Percentiles rank a stretch among this genome's conserved stretches.
These are phyloP conservation scores for Morone saxatilis DNA, from an alignment of 2,113 vertebrate species.

Conservation along the genomic window DNA sequence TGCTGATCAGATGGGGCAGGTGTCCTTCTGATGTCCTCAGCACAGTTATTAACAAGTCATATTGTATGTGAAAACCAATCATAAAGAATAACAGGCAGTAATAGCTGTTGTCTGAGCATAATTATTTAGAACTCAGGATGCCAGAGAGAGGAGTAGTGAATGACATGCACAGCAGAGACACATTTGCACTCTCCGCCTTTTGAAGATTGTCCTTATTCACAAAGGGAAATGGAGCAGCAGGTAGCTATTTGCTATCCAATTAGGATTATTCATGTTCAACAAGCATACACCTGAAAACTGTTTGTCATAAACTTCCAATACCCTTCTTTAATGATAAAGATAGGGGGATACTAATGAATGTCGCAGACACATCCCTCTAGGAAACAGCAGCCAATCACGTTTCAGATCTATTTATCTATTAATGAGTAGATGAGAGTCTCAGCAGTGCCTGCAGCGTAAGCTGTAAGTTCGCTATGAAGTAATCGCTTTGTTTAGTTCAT, in stretches of 20 bases:
- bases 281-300: conserved; percentile 64
- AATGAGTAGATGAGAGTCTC: conserved; percentile 68
- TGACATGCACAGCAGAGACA: conserved; percentile 41
- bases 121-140: conserved; percentile 68
- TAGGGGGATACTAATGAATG: conserved; percentile 52
- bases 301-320: conserved; percentile 62
- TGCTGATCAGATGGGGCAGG: conserved; percentile 70
- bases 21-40: conserved; percentile 78
- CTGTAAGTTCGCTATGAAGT: conserved; percentile 49
- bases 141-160: conserved; percentile 25
- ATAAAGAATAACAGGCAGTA: conserved; percentile 77
- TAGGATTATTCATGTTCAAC: conserved; percentile 68
- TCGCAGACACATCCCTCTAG: conserved; percentile 52
- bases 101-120: conserved; percentile 76
- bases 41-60: conserved; percentile 76
- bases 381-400: conserved; percentile 64
- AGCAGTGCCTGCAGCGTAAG: conserved; percentile 49
- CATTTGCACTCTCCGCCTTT: conserved; percentile 43
- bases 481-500: conserved; percentile 64
- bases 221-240: conserved; percentile 60
- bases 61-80: conserved; percentile 77
- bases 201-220: conserved; percentile 63
- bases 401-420: conserved; percentile 70
- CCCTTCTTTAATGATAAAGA: conserved; percentile 66
- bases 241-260: conserved; percentile 72